Percentiles rank a stretch among this genome's conserved stretches.
These are phyloP conservation scores for Bos javanicus DNA, from an alignment of 2,113 vertebrate species.

Conservation along the genomic window DNA sequence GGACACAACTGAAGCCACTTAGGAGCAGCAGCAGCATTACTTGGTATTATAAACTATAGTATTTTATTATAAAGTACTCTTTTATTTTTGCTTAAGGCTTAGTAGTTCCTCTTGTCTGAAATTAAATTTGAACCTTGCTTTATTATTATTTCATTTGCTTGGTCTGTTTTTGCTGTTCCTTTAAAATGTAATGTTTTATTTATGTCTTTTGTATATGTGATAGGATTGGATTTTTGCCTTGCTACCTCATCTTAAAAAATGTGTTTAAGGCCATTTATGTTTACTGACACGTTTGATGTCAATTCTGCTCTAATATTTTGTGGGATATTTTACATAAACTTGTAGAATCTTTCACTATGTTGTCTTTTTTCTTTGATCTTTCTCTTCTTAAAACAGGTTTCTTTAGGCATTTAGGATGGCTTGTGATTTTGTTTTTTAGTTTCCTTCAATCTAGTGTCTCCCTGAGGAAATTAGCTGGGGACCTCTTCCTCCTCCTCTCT, in stretches of 20 bases:
- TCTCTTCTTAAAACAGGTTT: neutral
- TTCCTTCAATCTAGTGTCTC: neutral
- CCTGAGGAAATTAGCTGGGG: neutral
- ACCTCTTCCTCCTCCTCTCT: neutral
- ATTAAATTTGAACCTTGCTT: neutral
- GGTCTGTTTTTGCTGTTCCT: neutral
- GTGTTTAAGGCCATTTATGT: neutral
- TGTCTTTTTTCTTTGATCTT: neutral
- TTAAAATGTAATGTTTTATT: neutral
- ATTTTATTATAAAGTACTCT: neutral
- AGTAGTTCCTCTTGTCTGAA: neutral
- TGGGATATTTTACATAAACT: neutral
- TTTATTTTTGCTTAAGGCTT: neutral
- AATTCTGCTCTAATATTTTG: neutral
- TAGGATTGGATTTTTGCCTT: neutral
- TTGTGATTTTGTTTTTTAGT: neutral
- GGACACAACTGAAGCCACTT: too few relatives aligned
- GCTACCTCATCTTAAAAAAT: neutral
- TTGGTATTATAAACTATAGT: neutral
- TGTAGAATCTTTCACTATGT: neutral
- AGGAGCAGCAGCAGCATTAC: neutral
- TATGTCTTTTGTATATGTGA: neutral
- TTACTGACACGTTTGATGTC: neutral
- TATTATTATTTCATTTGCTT: neutral
- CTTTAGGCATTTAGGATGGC: neutral